Conservation (phyloP, 2,797 vertebrate genomes). For the Sparus aurata region DNA sequence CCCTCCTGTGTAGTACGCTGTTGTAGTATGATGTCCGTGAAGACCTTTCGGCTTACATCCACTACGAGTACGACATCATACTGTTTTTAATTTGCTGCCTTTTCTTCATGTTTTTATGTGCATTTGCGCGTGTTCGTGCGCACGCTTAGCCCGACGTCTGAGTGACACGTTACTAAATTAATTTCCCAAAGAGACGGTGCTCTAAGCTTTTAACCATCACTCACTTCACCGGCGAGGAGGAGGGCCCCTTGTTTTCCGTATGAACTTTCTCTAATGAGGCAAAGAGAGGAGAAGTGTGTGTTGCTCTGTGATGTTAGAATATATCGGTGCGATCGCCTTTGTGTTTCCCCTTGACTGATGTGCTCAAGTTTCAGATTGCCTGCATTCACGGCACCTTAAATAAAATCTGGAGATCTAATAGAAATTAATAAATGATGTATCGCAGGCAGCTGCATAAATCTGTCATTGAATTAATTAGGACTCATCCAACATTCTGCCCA, state of each 20-base stretch:
- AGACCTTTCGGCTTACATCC: not conserved
- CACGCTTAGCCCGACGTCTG: slow-evolving; percentile 33
- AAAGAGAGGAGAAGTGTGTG: slow-evolving; percentile 3
- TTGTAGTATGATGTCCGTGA: not conserved
- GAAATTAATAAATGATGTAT: slow-evolving; percentile 63
- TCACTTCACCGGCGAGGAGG: slow-evolving; percentile 28
- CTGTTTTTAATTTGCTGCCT: slow-evolving; percentile 5
- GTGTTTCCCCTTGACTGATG: slow-evolving; percentile 20
- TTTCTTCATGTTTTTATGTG: not conserved
- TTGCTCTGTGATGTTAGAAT: slow-evolving; percentile 13
- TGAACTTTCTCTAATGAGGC: slow-evolving; percentile 34
- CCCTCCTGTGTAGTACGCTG: not conserved
- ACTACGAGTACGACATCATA: not conserved
- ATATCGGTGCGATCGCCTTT: slow-evolving; percentile 10
- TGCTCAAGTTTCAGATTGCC: slow-evolving; percentile 19
- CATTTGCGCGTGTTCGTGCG: slow-evolving; percentile 5
- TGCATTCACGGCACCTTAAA: slow-evolving; percentile 36
- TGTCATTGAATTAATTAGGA: slow-evolving; percentile 52
- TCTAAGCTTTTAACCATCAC: slow-evolving; percentile 44
- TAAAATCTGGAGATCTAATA: slow-evolving; percentile 45
- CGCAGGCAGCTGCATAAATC: slow-evolving; percentile 52
- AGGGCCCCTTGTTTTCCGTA: not conserved
- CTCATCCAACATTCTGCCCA: slow-evolving; percentile 45
- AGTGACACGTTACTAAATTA: slow-evolving; percentile 48
- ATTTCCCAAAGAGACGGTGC: slow-evolving; percentile 30